Evolutionary conservation across 2,888 invertebrate genomes (phyloP), one percentile per base, ranked within the genome.

Genomic region (Phyllotreta cruciferae): DNA sequence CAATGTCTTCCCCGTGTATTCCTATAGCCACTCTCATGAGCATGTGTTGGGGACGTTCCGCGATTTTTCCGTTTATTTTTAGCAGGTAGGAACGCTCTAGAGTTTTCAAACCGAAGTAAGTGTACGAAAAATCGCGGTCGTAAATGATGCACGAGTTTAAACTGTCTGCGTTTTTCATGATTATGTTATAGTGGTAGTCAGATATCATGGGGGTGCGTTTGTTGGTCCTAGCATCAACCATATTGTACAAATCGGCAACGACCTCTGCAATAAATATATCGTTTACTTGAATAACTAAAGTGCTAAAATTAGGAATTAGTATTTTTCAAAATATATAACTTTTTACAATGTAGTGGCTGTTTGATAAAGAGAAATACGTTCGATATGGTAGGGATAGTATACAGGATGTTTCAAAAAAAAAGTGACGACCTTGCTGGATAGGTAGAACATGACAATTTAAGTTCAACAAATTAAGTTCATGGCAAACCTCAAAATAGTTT

Each of bases 101-200:
- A 0, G 98, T 99, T 86, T 98, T 98, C 78, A 98, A 98, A n/a
- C 98, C 99, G 85, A 99, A 99, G 79, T 96, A 99, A 78, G 96
- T 97, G 82, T 98, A 99, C 64, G 88, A 90, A 80, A 94, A 99
- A 82, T 99, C 99, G 72, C 98, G 87, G 78, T 98, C 96, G 80
- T 98, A 97, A 42, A 98, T 94, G 73, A 99, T 96, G 13, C 96
- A 91, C 0, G 97, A 96, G 81, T 99, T 96, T 54, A 99, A 83
- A 66, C 87, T 85, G 74, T 95, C 94, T n/a, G 94, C 91, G 82
- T 98, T 88, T 63, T 90, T 86, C 83, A 90, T 88, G 8, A 98
- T 88, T 52, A 97, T 88, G 37, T 90, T 85, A 75, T 93, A 88
- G 75, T 92, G 90, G 68, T 86, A 87, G 45, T 94, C 88, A 0